Conservation (phyloP, 1,140 invertebrate genomes). For the Xylocopa sonorina region DNA sequence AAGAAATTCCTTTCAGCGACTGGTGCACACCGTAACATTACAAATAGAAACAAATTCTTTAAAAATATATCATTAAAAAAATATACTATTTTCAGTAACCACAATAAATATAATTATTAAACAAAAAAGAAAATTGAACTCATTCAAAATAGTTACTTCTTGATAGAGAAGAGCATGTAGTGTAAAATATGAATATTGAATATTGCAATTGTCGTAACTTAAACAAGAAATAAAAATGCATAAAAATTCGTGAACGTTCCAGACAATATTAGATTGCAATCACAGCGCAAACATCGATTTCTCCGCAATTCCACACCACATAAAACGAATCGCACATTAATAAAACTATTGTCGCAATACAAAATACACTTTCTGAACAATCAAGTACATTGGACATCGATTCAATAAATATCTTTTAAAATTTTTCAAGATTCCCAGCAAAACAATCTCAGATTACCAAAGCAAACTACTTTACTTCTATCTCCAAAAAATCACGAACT, state of each 20-base stretch:
- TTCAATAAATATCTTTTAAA: background rate
- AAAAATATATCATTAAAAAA: background rate
- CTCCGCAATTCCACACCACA: background rate
- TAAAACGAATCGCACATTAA: background rate
- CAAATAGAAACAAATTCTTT: too few species aligned
- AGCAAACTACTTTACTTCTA: too few species aligned
- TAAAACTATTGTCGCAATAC: background rate
- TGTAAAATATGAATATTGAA: too few species aligned
- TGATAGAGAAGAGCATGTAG: background rate
- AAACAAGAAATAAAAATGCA: background rate
- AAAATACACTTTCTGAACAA: background rate
- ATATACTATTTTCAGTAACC: background rate
- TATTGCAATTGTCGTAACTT: background rate
- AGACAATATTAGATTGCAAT: background rate
- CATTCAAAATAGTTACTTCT: background rate
- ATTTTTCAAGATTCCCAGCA: too few species aligned
- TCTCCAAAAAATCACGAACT: too few species aligned
- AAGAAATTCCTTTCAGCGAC: background rate
- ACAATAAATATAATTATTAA: too few species aligned
- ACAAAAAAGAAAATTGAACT: too few species aligned
- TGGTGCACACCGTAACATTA: too few species aligned
- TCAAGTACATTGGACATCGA: too few species aligned
- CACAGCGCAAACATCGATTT: constrained; percentile 9
- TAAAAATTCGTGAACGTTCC: background rate
- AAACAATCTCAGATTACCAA: background rate